A percentile compares a stretch with the other conserved stretches of the same genome.
These are phyloP conservation scores for Pterocles burchelli DNA, from an alignment of 2,113 vertebrate species.

Conservation along the genomic window DNA sequence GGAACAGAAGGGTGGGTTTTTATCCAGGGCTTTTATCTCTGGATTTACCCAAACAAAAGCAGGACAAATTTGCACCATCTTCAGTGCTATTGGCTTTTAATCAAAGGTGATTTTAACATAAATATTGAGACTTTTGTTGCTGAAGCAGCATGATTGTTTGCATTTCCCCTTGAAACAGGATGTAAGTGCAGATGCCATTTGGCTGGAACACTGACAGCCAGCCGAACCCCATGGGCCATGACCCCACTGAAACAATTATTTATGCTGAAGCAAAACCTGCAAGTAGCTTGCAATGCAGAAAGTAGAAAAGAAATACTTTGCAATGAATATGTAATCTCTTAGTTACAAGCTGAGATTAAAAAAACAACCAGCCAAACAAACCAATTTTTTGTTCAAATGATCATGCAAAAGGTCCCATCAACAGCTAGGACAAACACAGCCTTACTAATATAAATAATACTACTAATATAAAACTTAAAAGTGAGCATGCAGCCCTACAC, in stretches of 20 bases:
- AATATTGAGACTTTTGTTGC: constrained; percentile 70
- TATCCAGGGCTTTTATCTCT: constrained; percentile 30
- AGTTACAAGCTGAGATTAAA: not conserved
- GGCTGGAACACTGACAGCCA: constrained; percentile 53
- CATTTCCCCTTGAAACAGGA: constrained; percentile 63
- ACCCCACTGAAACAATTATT: constrained; percentile 64
- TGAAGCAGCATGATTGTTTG: constrained; percentile 50
- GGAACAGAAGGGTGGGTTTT: not conserved
- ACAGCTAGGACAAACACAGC: not conserved
- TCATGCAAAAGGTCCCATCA: not conserved
- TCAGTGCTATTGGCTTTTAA: constrained; percentile 60
- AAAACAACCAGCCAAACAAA: not conserved
- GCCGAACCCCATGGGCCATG: constrained; percentile 11
- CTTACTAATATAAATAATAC: not conserved
- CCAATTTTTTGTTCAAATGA: not conserved
- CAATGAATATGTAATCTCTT: not conserved
- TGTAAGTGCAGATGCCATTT: constrained; percentile 66
- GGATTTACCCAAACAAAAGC: constrained; percentile 31
- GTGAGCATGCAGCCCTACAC: accelerated
- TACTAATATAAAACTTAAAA: not conserved
- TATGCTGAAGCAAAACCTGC: constrained; percentile 35
- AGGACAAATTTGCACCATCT: constrained; percentile 59
- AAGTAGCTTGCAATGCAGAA: constrained; percentile 52
- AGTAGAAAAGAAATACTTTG: not conserved
- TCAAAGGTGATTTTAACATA: constrained; percentile 67